A percentile compares a stretch with the other conserved stretches of the same genome.
Conservation (phyloP, 2,113 vertebrate species). For the Plotosus lineatus region DNA sequence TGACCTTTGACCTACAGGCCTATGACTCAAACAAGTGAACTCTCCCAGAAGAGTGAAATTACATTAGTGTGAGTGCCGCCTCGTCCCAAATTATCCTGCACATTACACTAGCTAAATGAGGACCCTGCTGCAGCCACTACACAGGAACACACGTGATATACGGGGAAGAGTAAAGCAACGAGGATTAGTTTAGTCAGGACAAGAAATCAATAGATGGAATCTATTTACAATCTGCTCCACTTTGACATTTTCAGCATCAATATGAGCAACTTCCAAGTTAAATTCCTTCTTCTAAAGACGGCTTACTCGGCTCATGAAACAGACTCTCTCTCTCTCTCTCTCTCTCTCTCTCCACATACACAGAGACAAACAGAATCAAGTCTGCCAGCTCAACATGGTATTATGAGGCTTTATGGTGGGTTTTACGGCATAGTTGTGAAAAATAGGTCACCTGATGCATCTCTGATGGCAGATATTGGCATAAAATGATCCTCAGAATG, state of each 20-base stretch:
- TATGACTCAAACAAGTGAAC: conserved; percentile 4
- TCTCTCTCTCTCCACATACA: neutral
- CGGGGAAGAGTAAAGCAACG: neutral
- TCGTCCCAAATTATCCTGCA: neutral
- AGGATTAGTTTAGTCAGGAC: neutral
- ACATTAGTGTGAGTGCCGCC: neutral
- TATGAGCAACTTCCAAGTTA: neutral
- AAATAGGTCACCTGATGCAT: conserved; percentile 40
- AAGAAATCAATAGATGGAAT: neutral
- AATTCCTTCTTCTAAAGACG: neutral
- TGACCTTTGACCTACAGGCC: conserved; percentile 9
- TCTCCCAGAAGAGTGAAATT: conserved; percentile 1
- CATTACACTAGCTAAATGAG: neutral
- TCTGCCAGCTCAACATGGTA: neutral
- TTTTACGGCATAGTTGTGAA: conserved; percentile 35
- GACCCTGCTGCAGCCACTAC: neutral
- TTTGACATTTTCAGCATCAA: neutral
- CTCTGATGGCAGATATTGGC: conserved; percentile 2
- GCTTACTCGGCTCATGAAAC: neutral
- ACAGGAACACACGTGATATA: neutral
- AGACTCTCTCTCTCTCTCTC: neutral
- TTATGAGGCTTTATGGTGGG: neutral
- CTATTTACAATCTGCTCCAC: neutral
- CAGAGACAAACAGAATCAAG: neutral
- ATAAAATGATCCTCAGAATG: conserved; percentile 39